Evolutionary conservation across 2,888 invertebrate genomes (phyloP), one percentile per base, ranked within the genome.

Genomic region (Gandaritis pyraliata): DNA sequence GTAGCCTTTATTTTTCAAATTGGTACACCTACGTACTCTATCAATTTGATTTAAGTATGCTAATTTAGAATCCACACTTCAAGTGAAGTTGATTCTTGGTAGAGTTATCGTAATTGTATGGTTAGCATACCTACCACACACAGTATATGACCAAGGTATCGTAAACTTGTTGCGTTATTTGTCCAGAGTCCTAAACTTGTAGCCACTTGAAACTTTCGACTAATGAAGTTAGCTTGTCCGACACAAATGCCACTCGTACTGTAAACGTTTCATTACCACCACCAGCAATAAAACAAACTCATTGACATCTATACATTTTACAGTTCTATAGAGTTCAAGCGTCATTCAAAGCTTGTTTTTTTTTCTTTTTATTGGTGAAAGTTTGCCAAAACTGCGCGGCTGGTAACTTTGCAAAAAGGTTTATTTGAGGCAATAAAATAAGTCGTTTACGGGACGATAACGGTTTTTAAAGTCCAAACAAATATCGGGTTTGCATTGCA

Each of bases 401-500:
- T 39, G 52, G 63, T 43, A 48, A 61, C 59, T 43, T 65, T 67
- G 68, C 68, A 64, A 67, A 69, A 74, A 55, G 65, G 70, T 73
- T 85, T 85, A 77, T 83, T 82, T 75, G 73, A 73, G 69, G 81
- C 75, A 85, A 85, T 88, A 87, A 86, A 83, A 80, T 71, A 75
- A 75, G 66, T 80, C 80, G 78, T 81, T 85, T 74, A 74, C 69
- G 66, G 71, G 68, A 68, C 64, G 63, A 60, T 82, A 83, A 85
- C 82, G 80, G 83, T 78, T 73, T 73, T 73, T 49, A 41, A 70
- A 71, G 72, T 64, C 69, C 56, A 72, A 75, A 72, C 75, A 73
- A 73, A 75, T 74, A 75, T 75, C 55, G 66, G 68, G 68, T 73
- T 77, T 74, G 77, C 75, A 72, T 77, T 74, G 77, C 75, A 72